Base-by-base conservation (phyloP, 2,888 invertebrate species). In the Drosophila koepferae region DNA sequence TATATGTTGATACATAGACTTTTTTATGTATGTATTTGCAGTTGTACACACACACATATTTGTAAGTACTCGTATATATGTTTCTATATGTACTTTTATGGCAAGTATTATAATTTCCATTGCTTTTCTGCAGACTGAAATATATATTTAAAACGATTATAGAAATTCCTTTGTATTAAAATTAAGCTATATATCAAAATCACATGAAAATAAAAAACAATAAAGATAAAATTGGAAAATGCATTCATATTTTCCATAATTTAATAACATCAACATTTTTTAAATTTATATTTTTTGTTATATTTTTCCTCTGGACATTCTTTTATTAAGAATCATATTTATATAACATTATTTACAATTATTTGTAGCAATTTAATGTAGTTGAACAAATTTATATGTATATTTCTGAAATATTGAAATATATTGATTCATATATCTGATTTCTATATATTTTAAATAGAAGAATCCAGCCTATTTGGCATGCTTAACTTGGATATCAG, bases 61-160 rank as follows among this genome's bases (percentile, higher is more conserved):
- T 34, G 31, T 18, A 51, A 20, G 51, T 20, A 8, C 18, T 36
- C 51, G 7, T 34, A 36, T 36, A 14, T 14, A 20, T 51, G n/a
- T 36, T 12, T 40, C 6, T 38, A 16, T 55, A n/a, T 41, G 7
- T 18, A 31, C 14, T 31, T 41, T 55, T 55, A 55, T 55, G 41
- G 28, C 40, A 41, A 41, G 55, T 23, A 55, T 55, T 55, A 55
- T 41, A 55, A 55, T 41, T 41, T 28, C 20, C 56, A 43, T 43
- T 43, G 31, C 41, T 56, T 16, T 43, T 4, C 58, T 58, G 23
- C 14, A 36, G 44, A 23, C 58, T 58, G 34, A 44, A 44, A 58
- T 20, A 58, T 58, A 20, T 36, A 58, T 44, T 58, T 58, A 44
- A 20, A 56, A 34, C 56, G 43, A 56, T 56, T 56, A 56, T 56